A percentile compares a stretch with the other conserved stretches of the same genome.
phyloP scores from a whole-genome alignment of 92 coral and sea anemone species.

The Zoanthus sociatus region DNA sequence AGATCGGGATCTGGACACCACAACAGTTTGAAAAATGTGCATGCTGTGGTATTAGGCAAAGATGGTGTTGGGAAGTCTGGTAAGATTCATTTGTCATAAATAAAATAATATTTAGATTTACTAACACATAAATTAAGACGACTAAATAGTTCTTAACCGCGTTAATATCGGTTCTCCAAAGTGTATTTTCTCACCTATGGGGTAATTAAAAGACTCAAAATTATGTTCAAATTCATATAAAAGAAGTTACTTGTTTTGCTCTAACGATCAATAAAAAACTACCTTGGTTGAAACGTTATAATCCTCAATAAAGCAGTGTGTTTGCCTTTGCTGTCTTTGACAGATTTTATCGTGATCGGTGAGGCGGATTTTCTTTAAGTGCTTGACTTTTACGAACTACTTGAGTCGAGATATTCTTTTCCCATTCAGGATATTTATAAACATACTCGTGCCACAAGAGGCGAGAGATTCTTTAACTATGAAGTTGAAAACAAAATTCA shows the following conservation, averaged over 20 bases:
- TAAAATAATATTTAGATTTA: background rate
- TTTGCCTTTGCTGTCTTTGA: background rate
- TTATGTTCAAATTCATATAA: background rate
- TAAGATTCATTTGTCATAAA: slow-evolving; percentile 3
- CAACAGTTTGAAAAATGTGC: slow-evolving; percentile 70
- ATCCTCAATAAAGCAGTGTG: background rate
- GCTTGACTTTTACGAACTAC: slow-evolving; percentile 16
- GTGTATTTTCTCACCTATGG: background rate
- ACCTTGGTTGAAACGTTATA: background rate
- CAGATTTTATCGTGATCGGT: background rate
- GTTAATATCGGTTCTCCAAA: slow-evolving; percentile 11
- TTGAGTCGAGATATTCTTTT: background rate
- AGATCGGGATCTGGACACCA: slow-evolving; percentile 60
- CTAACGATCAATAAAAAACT: background rate
- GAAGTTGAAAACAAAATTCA: background rate
- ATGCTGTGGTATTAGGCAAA: slow-evolving; percentile 84
- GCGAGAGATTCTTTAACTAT: background rate
- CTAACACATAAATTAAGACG: background rate
- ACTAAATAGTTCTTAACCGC: slow-evolving; percentile 2
- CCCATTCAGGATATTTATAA: background rate
- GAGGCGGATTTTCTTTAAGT: background rate
- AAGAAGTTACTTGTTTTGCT: too few relatives aligned
- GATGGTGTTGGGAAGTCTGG: slow-evolving; percentile 94
- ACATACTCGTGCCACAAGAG: background rate
- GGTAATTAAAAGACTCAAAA: background rate